Base-by-base conservation (phyloP, 2,113 vertebrate genomes). In the Acanthisitta chloris region DNA sequence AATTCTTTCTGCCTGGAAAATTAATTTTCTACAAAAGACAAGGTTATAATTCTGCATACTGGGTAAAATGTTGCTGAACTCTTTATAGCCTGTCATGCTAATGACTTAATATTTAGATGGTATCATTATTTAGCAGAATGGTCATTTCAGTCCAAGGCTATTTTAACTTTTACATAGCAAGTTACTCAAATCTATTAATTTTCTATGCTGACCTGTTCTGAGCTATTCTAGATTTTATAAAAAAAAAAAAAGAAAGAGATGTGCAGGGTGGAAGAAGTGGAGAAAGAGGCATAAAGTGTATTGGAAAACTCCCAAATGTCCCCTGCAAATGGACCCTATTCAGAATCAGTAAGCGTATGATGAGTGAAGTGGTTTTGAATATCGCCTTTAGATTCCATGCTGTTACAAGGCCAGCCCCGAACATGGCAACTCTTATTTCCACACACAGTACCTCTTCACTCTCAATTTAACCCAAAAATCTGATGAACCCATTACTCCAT, bases 401-500 rank as follows among this genome's bases (percentile, higher is more conserved):
- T 99, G 99, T 98, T 99, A 97, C 96, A 97, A 98, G 98, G 98
- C 98, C 98, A 98, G 98, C 98, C 98, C 98, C 67, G 98, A 98
- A 99, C 98, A 98, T 98, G 98, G 98, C 98, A 98, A 98, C 98
- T 98, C 98, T 98, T 98, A 98, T 98, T 98, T 98, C 97, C 97
- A 98, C 98, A 98, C 98, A 98, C 98, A 98, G 98, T 98, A 98
- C 98, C 98, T 98, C 98, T 99, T 99, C 98, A 99, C 99, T 99
- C 99, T 99, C 99, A 99, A 99, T 99, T 99, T 99, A 99, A 99
- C 98, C 98, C 98, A 98, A 98, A 98, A 99, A 99, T 99, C 98
- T 98, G 98, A 99, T 99, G 98, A 99, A 98, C 98, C 98, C 98
- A 98, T 98, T 98, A 98, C 97, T 98, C 98, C 98, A 98, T 98